Evolutionary conservation across 2,797 vertebrate genomes (phyloP).

Genomic region (Crocidura indochinensis): DNA sequence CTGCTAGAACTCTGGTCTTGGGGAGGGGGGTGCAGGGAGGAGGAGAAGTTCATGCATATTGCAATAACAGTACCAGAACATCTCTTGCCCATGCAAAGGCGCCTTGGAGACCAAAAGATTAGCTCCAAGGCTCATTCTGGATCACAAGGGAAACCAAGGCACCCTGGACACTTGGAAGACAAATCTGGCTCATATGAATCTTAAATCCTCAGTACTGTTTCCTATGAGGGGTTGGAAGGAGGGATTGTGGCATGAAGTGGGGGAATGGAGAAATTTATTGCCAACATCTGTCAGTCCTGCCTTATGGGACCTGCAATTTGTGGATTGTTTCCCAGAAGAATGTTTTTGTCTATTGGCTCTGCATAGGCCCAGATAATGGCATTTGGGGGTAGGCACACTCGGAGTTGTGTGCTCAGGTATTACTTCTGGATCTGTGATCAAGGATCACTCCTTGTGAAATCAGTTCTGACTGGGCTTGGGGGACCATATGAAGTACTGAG

Average conservation of each 20-base stretch:
- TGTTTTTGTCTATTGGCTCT: constrained; percentile 7
- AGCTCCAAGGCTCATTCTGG: not conserved
- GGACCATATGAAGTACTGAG: too few relatives aligned
- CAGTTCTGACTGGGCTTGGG: too few relatives aligned
- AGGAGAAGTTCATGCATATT: too few relatives aligned
- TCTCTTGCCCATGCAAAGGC: too few relatives aligned
- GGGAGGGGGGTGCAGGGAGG: too few relatives aligned
- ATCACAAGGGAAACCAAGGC: not conserved
- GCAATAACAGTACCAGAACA: too few relatives aligned
- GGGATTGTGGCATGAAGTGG: not conserved
- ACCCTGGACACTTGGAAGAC: not conserved
- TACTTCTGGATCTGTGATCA: too few relatives aligned
- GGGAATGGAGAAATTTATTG: not conserved
- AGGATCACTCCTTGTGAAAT: too few relatives aligned
- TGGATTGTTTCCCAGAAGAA: not conserved
- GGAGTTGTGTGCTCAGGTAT: too few relatives aligned
- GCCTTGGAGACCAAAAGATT: not conserved
- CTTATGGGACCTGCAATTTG: too few relatives aligned
- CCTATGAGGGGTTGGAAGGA: not conserved
- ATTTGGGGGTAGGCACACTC: too few relatives aligned
- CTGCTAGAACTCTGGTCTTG: too few relatives aligned
- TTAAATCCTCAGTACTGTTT: not conserved
- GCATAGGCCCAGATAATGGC: not conserved
- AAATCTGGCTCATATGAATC: not conserved
- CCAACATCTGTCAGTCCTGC: rapidly evolving